phyloP scores from a whole-genome alignment of 2,888 invertebrate species.

The Cheilosia variabilis region DNA sequence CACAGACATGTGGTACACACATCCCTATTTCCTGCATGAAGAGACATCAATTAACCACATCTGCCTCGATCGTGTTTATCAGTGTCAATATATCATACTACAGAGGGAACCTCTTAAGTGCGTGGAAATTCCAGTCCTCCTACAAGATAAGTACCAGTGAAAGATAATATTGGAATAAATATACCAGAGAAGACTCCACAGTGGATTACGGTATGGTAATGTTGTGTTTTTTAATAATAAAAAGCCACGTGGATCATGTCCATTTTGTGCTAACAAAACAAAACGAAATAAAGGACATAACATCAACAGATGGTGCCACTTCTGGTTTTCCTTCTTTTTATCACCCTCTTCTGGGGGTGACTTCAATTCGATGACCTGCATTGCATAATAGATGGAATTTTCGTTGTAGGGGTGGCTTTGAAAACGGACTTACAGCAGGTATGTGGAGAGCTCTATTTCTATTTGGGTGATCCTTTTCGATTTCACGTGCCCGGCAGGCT shows the following conservation, averaged over 20 bases:
- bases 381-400: conserved; percentile 45
- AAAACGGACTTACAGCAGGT: conserved; percentile 23
- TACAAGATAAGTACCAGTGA: conserved; percentile 4
- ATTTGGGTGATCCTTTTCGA: conserved; percentile 41
- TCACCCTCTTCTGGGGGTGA: conserved; percentile 21
- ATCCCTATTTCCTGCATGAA: conserved; percentile 48
- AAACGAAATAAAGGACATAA: conserved; percentile 21
- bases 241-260: conserved; percentile 31
- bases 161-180: not conserved
- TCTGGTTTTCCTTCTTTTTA: conserved; percentile 33
- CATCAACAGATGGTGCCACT: conserved; percentile 66
- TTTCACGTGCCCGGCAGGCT: conserved; percentile 57
- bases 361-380: conserved; percentile 7
- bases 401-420: conserved; percentile 26
- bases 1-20: conserved; percentile 58
- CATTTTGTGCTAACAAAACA: conserved; percentile 43
- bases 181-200: conserved; percentile 5
- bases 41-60: conserved; percentile 66
- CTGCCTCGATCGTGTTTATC: conserved; percentile 57
- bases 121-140: conserved; percentile 19
- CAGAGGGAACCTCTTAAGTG: conserved; percentile 30
- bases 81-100: conserved; percentile 32
- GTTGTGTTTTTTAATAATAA: conserved; percentile 42
- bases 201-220: conserved; percentile 37
- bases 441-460: not conserved